Conservation (phyloP, 2,113 vertebrate species). For the Ophthalmolycus amberensis region DNA sequence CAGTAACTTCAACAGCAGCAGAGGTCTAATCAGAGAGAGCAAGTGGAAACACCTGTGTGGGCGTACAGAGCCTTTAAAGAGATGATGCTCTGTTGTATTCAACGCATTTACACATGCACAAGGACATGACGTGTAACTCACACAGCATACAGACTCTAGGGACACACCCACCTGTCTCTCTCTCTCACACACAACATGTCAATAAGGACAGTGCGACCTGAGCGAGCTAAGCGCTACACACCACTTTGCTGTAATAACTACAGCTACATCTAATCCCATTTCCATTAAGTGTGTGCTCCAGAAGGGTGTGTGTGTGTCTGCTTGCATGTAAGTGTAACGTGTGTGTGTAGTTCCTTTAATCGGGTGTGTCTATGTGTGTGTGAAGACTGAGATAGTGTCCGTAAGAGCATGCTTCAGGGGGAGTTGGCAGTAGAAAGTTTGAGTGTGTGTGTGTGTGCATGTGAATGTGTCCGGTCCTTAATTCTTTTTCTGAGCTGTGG, state of each 20-base stretch:
- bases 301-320: slow-evolving; percentile 30
- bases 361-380: slow-evolving; percentile 32
- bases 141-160: not conserved
- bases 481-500: slow-evolving; percentile 47
- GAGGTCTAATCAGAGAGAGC: not conserved
- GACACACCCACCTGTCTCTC: not conserved
- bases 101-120: slow-evolving; percentile 17
- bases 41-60: no score
- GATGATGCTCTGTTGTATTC: not conserved
- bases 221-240: slow-evolving; percentile 49
- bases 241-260: slow-evolving; percentile 76
- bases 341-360: slow-evolving; percentile 33
- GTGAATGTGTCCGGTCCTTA: slow-evolving; percentile 59
- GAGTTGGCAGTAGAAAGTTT: slow-evolving; percentile 35
- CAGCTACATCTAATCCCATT: slow-evolving; percentile 74
- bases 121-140: slow-evolving; percentile 18
- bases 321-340: not conserved
- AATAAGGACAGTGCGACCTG: slow-evolving; percentile 66
- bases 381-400: slow-evolving; percentile 55
- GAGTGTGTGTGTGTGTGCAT: slow-evolving; percentile 29
- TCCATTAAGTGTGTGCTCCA: slow-evolving; percentile 62
- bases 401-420: slow-evolving; percentile 28
- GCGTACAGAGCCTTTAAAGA: not conserved
- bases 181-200: not conserved
- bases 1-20: not conserved